Conservation (phyloP, 2,888 invertebrate genomes). For the Lamellibrachia satsuma region DNA sequence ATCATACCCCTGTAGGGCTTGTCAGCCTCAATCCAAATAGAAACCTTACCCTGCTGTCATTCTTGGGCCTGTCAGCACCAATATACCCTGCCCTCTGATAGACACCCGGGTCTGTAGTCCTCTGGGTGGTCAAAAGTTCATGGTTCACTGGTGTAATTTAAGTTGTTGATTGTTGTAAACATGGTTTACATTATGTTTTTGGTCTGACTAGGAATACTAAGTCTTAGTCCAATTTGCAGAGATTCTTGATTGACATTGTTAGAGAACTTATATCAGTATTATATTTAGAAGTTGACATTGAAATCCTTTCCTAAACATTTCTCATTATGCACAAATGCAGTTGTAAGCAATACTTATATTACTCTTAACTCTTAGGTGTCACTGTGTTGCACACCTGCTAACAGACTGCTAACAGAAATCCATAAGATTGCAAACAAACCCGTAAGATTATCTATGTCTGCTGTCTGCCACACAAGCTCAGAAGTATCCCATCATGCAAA, state of each 20-base stretch:
- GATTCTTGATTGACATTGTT: background rate
- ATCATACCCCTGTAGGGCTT: background rate
- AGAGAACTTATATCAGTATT: background rate
- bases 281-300: too few species aligned
- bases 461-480: too few species aligned
- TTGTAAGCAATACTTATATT: too few species aligned
- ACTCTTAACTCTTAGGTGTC: too few species aligned
- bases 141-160: conserved; percentile 7
- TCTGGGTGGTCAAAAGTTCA: background rate
- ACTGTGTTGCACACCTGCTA: too few species aligned
- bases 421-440: too few species aligned
- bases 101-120: background rate
- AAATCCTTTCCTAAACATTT: too few species aligned
- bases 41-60: background rate
- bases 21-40: background rate
- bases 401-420: too few species aligned
- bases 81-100: background rate
- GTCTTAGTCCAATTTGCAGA: background rate
- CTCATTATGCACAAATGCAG: too few species aligned
- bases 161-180: background rate
- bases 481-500: too few species aligned
- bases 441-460: too few species aligned
- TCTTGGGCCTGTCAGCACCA: conserved; percentile 4
- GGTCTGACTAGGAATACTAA: background rate
- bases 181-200: background rate